Evolutionary conservation across 2,113 vertebrate genomes (phyloP).

Genomic region (Myrmecophaga tridactyla): DNA sequence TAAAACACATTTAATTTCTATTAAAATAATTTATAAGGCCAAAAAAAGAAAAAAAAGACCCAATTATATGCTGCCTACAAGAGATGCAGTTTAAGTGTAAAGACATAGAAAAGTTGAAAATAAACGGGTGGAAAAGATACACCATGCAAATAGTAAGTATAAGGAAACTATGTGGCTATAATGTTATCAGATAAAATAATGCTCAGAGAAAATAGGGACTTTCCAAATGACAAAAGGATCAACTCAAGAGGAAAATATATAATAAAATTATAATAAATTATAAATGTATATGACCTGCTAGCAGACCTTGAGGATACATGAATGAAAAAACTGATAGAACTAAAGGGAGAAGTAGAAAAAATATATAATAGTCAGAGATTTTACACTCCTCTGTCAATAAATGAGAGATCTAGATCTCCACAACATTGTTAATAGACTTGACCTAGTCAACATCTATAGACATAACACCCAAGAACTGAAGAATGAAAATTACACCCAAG

Average conservation of each 20-base stretch:
- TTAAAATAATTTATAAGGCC: no score
- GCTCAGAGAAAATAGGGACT: no score
- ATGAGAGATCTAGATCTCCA: background rate
- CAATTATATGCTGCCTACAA: no score
- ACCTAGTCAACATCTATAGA: no score
- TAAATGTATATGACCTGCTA: background rate
- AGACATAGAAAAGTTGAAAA: no score
- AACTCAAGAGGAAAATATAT: background rate
- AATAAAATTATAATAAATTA: no score
- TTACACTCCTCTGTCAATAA: slow-evolving; percentile 10
- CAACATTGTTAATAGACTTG: background rate
- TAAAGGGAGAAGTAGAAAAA: background rate
- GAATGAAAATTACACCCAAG: background rate
- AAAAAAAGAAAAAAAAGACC: background rate
- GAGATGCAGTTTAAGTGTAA: no score
- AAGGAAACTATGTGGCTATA: background rate
- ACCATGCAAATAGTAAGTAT: background rate
- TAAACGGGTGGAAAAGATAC: background rate
- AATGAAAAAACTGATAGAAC: slow-evolving; percentile 29
- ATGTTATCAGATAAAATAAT: no score
- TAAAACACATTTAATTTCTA: no score
- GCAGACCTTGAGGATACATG: background rate
- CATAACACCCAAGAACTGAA: background rate
- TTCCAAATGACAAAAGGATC: no score
- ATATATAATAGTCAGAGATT: background rate